These are phyloP conservation scores for Eutrigla gurnardus DNA, from an alignment of 2,797 vertebrate genomes.

Conservation along the genomic window DNA sequence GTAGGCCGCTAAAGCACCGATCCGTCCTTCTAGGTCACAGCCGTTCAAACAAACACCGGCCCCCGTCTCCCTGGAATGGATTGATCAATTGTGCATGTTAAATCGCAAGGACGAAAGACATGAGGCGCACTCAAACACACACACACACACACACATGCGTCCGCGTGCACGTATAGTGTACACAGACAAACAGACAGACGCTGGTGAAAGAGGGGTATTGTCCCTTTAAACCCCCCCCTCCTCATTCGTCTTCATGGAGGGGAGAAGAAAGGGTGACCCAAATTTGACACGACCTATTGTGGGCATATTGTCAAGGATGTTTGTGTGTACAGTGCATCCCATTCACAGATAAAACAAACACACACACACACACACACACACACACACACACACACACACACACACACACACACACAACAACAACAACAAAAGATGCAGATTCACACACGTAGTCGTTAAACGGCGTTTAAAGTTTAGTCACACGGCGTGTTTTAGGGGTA, in stretches of 20 bases:
- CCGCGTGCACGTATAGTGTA: slow-evolving; percentile 17
- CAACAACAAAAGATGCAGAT: no score
- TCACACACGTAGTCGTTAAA: no score
- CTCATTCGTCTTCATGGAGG: slow-evolving; percentile 34
- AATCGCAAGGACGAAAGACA: slow-evolving; percentile 60
- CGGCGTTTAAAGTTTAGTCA: no score
- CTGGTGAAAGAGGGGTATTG: slow-evolving; percentile 69
- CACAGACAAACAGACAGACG: slow-evolving; percentile 53
- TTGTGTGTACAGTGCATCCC: slow-evolving; percentile 46
- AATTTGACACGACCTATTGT: slow-evolving; percentile 63
- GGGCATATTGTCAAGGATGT: slow-evolving; percentile 57
- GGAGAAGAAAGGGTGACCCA: slow-evolving; percentile 76
- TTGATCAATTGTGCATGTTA: slow-evolving; percentile 56
- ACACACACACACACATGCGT: slow-evolving; percentile 31
- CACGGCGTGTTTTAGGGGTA: no score
- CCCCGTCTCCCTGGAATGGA: slow-evolving; percentile 39
- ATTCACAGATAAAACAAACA: slow-evolving; percentile 18
- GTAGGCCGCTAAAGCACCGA: slow-evolving; percentile 35
- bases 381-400: neutral
- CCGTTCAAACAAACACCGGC: slow-evolving; percentile 23
- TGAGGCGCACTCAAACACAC: slow-evolving; percentile 35
- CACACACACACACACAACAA: neutral
- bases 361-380: neutral
- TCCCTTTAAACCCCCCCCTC: slow-evolving; percentile 49
- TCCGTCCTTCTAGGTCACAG: slow-evolving; percentile 57